phyloP scores from a whole-genome alignment of 2,113 vertebrate genomes.

The Periophthalmodon schlosseri region DNA sequence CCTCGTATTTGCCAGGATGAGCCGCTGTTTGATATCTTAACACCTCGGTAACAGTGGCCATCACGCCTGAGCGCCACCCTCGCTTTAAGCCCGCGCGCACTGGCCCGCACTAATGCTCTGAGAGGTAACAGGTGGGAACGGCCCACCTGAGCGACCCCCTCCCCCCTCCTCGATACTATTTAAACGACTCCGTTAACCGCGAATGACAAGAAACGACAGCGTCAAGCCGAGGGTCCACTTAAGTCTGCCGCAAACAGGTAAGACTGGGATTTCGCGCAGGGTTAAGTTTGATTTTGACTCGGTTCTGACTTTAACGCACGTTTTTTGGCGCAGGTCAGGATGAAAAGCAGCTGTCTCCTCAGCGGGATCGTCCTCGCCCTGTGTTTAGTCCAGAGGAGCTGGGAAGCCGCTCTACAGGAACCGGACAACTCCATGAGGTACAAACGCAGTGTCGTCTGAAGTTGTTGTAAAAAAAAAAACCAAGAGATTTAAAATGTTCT shows the following conservation, averaged over 20 bases:
- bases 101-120: slow-evolving; percentile 71
- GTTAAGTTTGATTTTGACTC: background rate
- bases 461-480: too few relatives aligned
- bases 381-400: slow-evolving; percentile 84
- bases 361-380: slow-evolving; percentile 82
- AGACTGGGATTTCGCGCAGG: slow-evolving; percentile 17
- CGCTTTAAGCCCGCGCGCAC: slow-evolving; percentile 35
- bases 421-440: slow-evolving; percentile 86
- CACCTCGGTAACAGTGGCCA: slow-evolving; percentile 64
- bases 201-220: slow-evolving; percentile 33
- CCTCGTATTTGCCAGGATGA: slow-evolving; percentile 71
- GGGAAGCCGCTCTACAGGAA: slow-evolving; percentile 85
- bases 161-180: slow-evolving; percentile 35
- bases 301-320: background rate
- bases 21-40: slow-evolving; percentile 67
- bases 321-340: slow-evolving; percentile 61
- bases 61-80: slow-evolving; percentile 59
- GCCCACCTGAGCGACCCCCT: slow-evolving; percentile 32
- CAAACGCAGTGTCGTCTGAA: background rate
- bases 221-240: slow-evolving; percentile 42
- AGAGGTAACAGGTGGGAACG: slow-evolving; percentile 63
- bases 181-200: slow-evolving; percentile 19
- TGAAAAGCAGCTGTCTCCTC: slow-evolving; percentile 85
- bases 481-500: too few relatives aligned
- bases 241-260: slow-evolving; percentile 46